Percentiles rank a stretch among this genome's conserved stretches.
phyloP scores from a whole-genome alignment of 2,888 invertebrate genomes.

The Colostygia pectinataria region DNA sequence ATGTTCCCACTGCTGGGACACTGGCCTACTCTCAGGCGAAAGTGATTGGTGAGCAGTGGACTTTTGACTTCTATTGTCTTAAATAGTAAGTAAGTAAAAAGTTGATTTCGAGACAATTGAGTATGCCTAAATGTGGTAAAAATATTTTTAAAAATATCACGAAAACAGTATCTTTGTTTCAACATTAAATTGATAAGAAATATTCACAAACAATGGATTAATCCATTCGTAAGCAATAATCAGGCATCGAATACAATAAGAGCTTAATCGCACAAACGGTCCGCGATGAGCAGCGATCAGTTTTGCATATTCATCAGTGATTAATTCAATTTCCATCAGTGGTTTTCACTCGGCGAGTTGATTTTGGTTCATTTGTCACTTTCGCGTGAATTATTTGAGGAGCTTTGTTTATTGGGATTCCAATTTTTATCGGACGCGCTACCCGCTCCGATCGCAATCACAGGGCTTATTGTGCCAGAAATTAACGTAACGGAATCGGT shows the following conservation, averaged over 20 bases:
- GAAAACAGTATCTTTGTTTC: not conserved
- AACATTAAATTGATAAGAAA: slow-evolving; percentile 16
- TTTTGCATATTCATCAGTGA: slow-evolving; percentile 72
- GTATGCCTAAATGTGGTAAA: too few relatives aligned
- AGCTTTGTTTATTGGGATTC: slow-evolving; percentile 41
- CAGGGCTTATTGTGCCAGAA: too few relatives aligned
- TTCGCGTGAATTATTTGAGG: slow-evolving; percentile 58
- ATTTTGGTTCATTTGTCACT: slow-evolving; percentile 76
- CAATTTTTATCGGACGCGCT: slow-evolving; percentile 7
- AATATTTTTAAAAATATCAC: not conserved
- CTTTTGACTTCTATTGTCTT: too few relatives aligned
- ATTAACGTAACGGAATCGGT: too few relatives aligned
- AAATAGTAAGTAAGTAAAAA: too few relatives aligned
- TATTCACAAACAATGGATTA: slow-evolving; percentile 22
- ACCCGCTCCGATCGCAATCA: slow-evolving; percentile 3
- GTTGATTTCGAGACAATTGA: too few relatives aligned
- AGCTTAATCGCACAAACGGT: slow-evolving; percentile 55
- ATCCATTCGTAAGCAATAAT: slow-evolving; percentile 51
- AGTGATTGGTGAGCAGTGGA: too few relatives aligned
- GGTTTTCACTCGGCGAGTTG: slow-evolving; percentile 66
- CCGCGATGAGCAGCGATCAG: slow-evolving; percentile 35
- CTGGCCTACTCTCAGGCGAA: too few relatives aligned
- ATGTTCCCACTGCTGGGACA: too few relatives aligned
- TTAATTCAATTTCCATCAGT: slow-evolving; percentile 73
- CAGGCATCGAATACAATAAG: slow-evolving; percentile 58